Conservation (phyloP, 2,797 vertebrate genomes). For the Cyprinella venusta region DNA sequence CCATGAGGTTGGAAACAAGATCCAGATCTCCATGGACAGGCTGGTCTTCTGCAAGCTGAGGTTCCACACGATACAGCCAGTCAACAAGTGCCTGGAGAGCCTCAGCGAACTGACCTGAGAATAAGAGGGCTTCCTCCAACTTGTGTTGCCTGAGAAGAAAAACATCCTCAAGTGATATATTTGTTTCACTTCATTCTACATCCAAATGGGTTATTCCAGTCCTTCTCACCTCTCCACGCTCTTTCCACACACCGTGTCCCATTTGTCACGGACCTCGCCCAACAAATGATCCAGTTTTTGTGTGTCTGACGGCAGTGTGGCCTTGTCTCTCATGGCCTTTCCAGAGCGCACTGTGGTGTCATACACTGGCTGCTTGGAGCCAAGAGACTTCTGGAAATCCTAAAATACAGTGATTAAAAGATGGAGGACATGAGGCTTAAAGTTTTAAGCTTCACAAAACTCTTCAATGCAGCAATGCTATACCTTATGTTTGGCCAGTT, state of each 20-base stretch:
- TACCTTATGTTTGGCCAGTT: slow-evolving; percentile 97
- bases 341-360: slow-evolving; percentile 96
- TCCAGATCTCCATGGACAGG: slow-evolving; percentile 96
- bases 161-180: background rate
- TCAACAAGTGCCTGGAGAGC: slow-evolving; percentile 96
- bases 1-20: slow-evolving; percentile 97
- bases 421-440: background rate
- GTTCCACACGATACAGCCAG: slow-evolving; percentile 97
- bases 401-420: slow-evolving; percentile 60
- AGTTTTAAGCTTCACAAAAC: background rate
- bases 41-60: slow-evolving; percentile 94
- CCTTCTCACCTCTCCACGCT: slow-evolving; percentile 91
- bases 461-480: background rate
- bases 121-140: slow-evolving; percentile 95
- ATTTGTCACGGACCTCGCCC: slow-evolving; percentile 96
- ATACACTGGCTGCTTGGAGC: slow-evolving; percentile 96
- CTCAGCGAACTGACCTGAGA: slow-evolving; percentile 98
- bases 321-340: slow-evolving; percentile 93
- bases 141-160: slow-evolving; percentile 90
- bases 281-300: slow-evolving; percentile 94
- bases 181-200: background rate
- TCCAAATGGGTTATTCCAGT: background rate
- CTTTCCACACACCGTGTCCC: slow-evolving; percentile 98
- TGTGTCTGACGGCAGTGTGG: slow-evolving; percentile 87
- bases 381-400: slow-evolving; percentile 97